Conservation (phyloP, 1,140 invertebrate species). For the Tribolium madens region DNA sequence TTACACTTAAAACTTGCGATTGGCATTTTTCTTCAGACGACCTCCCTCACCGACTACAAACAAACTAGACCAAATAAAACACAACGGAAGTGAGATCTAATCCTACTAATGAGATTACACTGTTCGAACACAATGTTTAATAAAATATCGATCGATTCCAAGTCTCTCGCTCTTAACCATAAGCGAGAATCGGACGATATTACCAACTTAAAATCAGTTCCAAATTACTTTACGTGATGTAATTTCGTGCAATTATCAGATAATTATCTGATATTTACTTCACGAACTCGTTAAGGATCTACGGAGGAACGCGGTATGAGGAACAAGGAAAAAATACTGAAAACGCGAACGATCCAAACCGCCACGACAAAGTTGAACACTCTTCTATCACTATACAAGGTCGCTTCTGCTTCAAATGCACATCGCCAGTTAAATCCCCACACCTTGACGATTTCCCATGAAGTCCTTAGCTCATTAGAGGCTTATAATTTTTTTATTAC, state of each 20-base stretch:
- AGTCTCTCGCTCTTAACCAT: slow-evolving; percentile 7
- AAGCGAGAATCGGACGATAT: slow-evolving; percentile 22
- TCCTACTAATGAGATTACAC: slow-evolving; percentile 28
- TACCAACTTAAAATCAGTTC: slow-evolving; percentile 33
- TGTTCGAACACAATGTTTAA: slow-evolving; percentile 34
- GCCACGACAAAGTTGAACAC: not conserved
- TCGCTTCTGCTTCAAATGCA: too few relatives aligned
- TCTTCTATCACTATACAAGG: not conserved
- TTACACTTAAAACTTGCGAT: slow-evolving; percentile 5
- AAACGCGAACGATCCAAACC: slow-evolving; percentile 6
- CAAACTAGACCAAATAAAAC: not conserved
- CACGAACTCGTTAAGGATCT: slow-evolving; percentile 30
- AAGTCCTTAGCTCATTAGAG: too few relatives aligned
- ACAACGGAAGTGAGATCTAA: slow-evolving; percentile 30
- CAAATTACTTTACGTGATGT: slow-evolving; percentile 36
- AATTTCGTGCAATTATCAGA: slow-evolving; percentile 36
- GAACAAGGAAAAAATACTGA: not conserved
- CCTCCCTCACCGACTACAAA: not conserved
- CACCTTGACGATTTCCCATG: too few relatives aligned
- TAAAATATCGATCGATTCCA: slow-evolving; percentile 27
- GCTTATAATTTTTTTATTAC: too few relatives aligned
- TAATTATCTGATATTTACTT: slow-evolving; percentile 36
- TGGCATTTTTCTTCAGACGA: not conserved
- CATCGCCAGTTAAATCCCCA: too few relatives aligned
- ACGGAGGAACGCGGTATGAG: not conserved